Conservation (phyloP, 2,797 vertebrate genomes). For the Neosilurus mollespiculum region DNA sequence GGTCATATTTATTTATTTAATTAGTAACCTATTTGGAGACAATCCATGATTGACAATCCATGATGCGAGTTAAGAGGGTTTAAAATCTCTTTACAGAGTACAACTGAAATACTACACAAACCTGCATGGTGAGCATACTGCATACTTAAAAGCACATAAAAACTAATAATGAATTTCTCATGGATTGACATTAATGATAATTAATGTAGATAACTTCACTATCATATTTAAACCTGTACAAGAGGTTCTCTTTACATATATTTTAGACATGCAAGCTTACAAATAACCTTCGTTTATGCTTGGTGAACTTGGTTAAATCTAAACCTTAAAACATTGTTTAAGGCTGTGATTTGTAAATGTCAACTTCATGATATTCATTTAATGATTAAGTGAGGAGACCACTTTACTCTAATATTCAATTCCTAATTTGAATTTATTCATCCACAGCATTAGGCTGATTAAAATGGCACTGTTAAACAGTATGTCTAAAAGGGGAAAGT, state of each 20-base stretch:
- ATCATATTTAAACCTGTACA: background rate
- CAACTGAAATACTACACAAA: background rate
- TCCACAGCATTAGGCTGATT: slow-evolving; percentile 58
- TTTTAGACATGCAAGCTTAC: background rate
- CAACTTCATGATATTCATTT: slow-evolving; percentile 30
- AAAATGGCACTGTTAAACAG: slow-evolving; percentile 42
- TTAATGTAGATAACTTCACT: background rate
- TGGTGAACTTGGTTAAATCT: background rate
- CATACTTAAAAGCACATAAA: background rate
- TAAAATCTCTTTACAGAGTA: background rate
- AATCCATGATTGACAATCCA: background rate
- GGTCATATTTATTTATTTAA: background rate
- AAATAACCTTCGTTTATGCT: background rate
- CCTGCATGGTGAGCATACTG: background rate
- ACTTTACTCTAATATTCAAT: slow-evolving; percentile 40
- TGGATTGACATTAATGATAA: background rate
- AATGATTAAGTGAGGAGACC: slow-evolving; percentile 48
- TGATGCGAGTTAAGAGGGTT: no score
- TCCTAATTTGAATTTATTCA: slow-evolving; percentile 42
- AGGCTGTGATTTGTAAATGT: background rate
- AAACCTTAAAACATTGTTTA: background rate
- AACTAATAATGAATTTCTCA: background rate
- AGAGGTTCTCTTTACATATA: background rate
- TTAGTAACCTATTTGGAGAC: background rate
- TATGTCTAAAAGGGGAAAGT: slow-evolving; percentile 50